Percentiles rank a stretch among this genome's conserved stretches.
Evolutionary conservation across 2,888 invertebrate genomes (phyloP).

Genomic region (Achlya flavicornis): DNA sequence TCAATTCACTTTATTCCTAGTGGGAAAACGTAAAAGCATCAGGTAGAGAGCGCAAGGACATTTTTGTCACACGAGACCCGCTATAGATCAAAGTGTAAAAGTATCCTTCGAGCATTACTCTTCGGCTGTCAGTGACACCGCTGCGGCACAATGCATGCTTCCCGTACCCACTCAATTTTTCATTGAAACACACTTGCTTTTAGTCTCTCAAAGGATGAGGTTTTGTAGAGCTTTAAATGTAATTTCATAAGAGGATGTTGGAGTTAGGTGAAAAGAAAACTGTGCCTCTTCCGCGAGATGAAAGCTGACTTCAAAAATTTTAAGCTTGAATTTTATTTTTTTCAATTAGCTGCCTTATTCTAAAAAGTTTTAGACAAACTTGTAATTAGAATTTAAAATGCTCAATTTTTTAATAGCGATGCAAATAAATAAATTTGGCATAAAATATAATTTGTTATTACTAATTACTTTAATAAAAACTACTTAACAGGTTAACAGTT

Average conservation of each 20-base stretch:
- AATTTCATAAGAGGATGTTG: background rate
- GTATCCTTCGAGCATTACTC: slow-evolving; percentile 64
- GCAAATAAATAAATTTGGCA: too few species aligned
- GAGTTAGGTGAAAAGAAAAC: too few species aligned
- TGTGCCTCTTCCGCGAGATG: too few species aligned
- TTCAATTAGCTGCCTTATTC: too few species aligned
- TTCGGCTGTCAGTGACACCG: slow-evolving; percentile 56
- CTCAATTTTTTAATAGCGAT: too few species aligned
- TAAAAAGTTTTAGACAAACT: too few species aligned
- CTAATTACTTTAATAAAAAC: too few species aligned
- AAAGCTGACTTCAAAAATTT: too few species aligned
- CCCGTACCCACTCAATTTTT: slow-evolving; percentile 21
- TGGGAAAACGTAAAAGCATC: slow-evolving; percentile 10
- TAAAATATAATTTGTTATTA: too few species aligned
- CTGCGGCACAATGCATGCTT: slow-evolving; percentile 27
- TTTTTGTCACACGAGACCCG: slow-evolving; percentile 33
- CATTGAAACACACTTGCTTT: slow-evolving; percentile 10
- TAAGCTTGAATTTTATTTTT: too few species aligned
- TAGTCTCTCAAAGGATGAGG: background rate
- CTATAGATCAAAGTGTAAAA: slow-evolving; percentile 71
- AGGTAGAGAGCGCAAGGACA: slow-evolving; percentile 18
- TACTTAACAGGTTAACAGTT: too few species aligned
- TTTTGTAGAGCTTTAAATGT: background rate
- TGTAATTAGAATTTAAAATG: too few species aligned
- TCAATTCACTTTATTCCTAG: slow-evolving; percentile 15